Evolutionary conservation across 1,140 invertebrate species (phyloP), one percentile per base, ranked within the genome.

Genomic region (Batillaria attramentaria): DNA sequence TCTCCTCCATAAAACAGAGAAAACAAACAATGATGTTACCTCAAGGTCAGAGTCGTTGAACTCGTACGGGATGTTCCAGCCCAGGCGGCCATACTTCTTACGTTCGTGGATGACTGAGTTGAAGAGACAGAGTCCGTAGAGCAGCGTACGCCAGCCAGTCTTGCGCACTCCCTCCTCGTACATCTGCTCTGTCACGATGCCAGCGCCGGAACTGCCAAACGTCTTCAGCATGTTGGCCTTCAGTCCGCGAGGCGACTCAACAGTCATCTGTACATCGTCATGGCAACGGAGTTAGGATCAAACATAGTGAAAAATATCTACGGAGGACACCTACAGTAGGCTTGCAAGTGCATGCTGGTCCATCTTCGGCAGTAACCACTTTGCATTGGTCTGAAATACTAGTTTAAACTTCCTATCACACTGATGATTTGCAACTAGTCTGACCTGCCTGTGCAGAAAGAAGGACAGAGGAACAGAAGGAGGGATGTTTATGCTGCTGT

Each of bases 211-310:
- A 72, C 85, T 84, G 33, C 87, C 87, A 81, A 88, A 89, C 33
- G 87, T 79, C 41, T 88, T 77, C 50, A 88, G 76, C 81, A 91
- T 87, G 83, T 89, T 90, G 70, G 88, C 84, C 81, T 94, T 94
- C 13, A 98, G 86, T 0, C 96, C 96, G 89, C 95, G 96, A 0
- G 97, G 97, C 1, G 96, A 95, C 90, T 99, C 97, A 88, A 98
- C 97, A 0, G 96, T 97, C 94, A 99, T 98, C 93, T 99, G 78
- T n/a, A n/a, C n/a, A n/a, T n/a, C n/a, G n/a, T n/a, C n/a, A n/a
- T 41, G 80, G n/a, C 35, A 69, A 41, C 1, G 62, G 20, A 62
- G 10, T n/a, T n/a, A n/a, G n/a, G n/a, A n/a, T n/a, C n/a, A 62
- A 8, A 62, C 24, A 62, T n/a, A 62, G 57, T n/a, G n/a, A n/a